Conservation (phyloP, 2,113 vertebrate genomes). For the Myiopsitta monachus region DNA sequence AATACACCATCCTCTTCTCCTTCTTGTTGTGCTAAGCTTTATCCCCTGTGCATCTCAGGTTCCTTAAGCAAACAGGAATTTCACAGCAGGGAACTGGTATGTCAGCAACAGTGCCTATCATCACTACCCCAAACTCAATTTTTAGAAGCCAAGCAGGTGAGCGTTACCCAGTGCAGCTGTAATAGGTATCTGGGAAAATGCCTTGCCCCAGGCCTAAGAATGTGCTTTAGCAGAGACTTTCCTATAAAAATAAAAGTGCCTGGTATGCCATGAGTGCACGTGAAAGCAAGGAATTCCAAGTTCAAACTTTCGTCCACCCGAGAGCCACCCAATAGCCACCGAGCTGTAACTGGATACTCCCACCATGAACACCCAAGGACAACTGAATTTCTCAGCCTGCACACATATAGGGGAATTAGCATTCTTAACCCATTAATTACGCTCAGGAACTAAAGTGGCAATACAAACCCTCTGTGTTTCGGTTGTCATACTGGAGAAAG, state of each 20-base stretch:
- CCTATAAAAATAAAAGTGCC: neutral
- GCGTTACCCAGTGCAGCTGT: neutral
- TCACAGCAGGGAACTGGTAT: neutral
- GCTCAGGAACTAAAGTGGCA: neutral
- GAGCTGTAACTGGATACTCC: constrained; percentile 65
- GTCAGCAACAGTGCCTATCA: neutral
- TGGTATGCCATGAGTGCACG: neutral
- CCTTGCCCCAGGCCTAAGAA: neutral
- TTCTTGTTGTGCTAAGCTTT: neutral
- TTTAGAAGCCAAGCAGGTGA: neutral
- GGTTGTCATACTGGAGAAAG: neutral
- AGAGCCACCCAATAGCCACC: constrained; percentile 18
- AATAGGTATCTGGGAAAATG: neutral
- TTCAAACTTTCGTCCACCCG: constrained; percentile 16
- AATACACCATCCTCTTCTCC: neutral
- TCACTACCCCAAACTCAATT: neutral
- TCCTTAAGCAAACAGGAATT: neutral
- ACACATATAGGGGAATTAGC: constrained; percentile 3
- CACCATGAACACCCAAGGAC: constrained; percentile 66
- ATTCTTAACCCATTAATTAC: constrained; percentile 44
- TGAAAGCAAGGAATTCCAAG: neutral
- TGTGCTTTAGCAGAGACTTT: neutral
- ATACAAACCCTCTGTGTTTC: neutral
- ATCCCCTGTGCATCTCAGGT: neutral
- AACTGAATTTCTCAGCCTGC: constrained; percentile 55